Base-by-base conservation (phyloP, 2,888 invertebrate species). In the Amblyteles armatorius region DNA sequence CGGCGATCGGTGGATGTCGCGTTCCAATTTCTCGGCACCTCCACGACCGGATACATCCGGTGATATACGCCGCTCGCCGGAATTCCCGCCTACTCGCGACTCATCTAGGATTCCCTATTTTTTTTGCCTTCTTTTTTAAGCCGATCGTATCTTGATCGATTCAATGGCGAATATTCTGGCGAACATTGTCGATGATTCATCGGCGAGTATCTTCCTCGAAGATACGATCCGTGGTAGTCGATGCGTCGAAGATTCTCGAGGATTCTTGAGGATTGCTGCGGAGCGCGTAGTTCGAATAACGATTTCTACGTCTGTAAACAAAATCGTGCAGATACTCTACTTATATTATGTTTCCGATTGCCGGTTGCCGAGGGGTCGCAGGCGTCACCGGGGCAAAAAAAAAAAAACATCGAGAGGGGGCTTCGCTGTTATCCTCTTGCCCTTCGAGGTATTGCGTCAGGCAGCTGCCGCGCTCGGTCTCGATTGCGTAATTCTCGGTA, bases 1-100 rank as follows among this genome's bases (percentile, higher is more conserved):
- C 72, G 72, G 77, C 85, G 82, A 85, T 85, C 83, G 85, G 79
- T 81, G 67, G 44, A 81, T 76, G 82, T 44, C 40, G 26, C 50
- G 76, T 83, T 85, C 76, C 82, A 82, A 82, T 85, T 85, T 85
- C 82, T 40, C 11, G 85, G 76, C 76, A 50, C 67, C 68, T 65
- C 36, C 4, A 63, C 68, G 81, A 60, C 48, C 65, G 68, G 73
- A 74, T 79, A 63, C 83, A 83, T 69, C 74, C 68, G 77, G 29
- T 22, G 60, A 44, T 60, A 44, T 48, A 48, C 16, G 16, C 44
- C 3, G 16, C 26, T 29, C 60, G 6, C 29, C 11, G 48, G 6
- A 26, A 26, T 48, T 40, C 40, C 11, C 11, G 40, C 11, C 11
- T 40, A 40, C 40, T 40, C 11, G 40, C 11, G 40, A 40, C 11